Base-by-base conservation (phyloP, 2,888 invertebrate species). In the Dichetophora obliterata region DNA sequence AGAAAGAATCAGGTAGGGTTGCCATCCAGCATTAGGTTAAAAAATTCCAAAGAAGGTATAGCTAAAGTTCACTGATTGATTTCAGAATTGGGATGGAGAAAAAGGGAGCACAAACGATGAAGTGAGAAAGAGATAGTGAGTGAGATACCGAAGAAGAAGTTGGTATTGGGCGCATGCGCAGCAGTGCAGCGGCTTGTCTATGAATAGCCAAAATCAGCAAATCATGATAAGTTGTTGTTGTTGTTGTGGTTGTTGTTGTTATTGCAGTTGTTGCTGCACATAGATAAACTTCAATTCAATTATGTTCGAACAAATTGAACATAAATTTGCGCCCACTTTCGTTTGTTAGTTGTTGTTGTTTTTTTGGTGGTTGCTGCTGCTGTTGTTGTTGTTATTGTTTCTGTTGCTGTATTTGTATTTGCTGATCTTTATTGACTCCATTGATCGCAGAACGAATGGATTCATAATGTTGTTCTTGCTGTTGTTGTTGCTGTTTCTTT, bases 301-400 rank as follows among this genome's bases (percentile, higher is more conserved):
- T 61, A 72, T 57, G 72, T 72, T 72, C 37, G 11, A 72, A 72
- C 72, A 72, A 72, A 72, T 72, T 72, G 72, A 59, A 61, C 72
- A 72, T 72, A 72, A 72, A 72, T 72, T 72, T 72, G 19, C 72
- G 72, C 72, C 72, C 72, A 72, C 72, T 61, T 72, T 72, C 72
- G 27, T 43, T 61, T 34, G 50, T 43, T 48, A 24, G 43, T 11
- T 37, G 52, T 70, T 70, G 71, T 59, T 59, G 59, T 48, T 24
- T n/a, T n/a, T n/a, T n/a, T n/a, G n/a, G n/a, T n/a, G n/a, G 24
- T 43, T 71, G 37, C 34, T 52, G 57, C 59, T 57, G 22, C 19
- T 27, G 48, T 54, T 19, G 9, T 68, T 68, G 48, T 22, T n/a
- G n/a, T 59, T 59, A 48, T 48, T 24, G 24, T 43, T 71, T 22